phyloP scores from a whole-genome alignment of 2,113 vertebrate genomes.

The Smithornis capensis region DNA sequence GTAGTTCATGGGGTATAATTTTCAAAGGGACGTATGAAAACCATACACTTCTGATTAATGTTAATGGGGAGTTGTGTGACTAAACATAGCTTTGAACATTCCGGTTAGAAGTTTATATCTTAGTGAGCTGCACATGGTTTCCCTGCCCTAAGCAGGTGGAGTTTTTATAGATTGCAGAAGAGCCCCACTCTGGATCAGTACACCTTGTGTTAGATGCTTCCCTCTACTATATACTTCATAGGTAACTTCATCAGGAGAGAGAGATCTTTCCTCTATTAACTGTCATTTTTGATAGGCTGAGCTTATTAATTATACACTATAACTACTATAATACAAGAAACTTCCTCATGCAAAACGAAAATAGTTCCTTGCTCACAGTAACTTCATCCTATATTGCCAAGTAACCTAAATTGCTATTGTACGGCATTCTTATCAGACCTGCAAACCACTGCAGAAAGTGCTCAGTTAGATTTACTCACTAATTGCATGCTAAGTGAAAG shows the following conservation, averaged over 20 bases:
- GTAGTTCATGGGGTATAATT: slow-evolving; percentile 19
- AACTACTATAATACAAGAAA: background rate
- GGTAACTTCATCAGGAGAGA: background rate
- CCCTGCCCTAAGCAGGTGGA: background rate
- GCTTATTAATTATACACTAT: background rate
- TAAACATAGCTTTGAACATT: slow-evolving; percentile 41
- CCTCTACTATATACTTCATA: background rate
- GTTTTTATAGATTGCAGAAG: background rate
- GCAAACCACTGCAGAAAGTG: background rate
- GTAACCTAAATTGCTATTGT: background rate
- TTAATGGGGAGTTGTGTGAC: background rate
- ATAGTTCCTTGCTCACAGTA: background rate
- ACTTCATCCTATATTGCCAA: background rate
- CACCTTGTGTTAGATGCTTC: background rate
- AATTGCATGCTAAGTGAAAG: background rate
- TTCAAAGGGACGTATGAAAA: slow-evolving; percentile 53
- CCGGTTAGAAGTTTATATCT: background rate
- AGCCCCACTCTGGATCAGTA: background rate
- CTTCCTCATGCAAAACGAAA: background rate
- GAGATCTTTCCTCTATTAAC: background rate
- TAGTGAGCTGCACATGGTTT: slow-evolving; percentile 1
- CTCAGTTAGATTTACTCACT: background rate
- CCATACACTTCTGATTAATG: slow-evolving; percentile 34
- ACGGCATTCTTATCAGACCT: background rate
- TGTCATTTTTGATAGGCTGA: background rate